Base-by-base conservation (phyloP, 2,113 vertebrate genomes). In the Strigops habroptila region DNA sequence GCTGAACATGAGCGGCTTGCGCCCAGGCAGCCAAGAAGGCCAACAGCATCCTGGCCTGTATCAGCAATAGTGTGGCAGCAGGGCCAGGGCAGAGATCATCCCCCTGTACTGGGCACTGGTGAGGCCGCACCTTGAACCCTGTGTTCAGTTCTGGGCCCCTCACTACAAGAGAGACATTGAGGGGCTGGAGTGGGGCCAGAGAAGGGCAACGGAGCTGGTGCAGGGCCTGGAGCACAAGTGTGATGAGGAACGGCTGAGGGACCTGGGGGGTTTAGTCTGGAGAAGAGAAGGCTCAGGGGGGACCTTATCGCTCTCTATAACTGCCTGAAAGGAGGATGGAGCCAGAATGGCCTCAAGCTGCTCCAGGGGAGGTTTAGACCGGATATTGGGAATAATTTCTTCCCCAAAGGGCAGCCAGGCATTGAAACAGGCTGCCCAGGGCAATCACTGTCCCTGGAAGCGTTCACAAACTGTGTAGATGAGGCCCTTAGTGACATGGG, bases 401-500 rank as follows among this genome's bases (percentile, higher is more conserved):
- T 57, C 55, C 55, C 19, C 55, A 57, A 9, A 22, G 55, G 19
- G 55, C 19, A 57, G 55, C 22, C 19, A 33, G 55, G 55, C 55
- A n/a, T 2, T 57, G 19, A 19, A 33, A n/a, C 55, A 57, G 55
- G 55, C 55, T n/a, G 31, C 55, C 12, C 31, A 57, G 55, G 33
- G 33, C 31, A n/a, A 2, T 57, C 31, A n/a, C 55, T 2, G 0
- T 22, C 33, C 55, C 31, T 57, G 55, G 55, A n/a, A 57, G 55
- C 4, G 55, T 6, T 6, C 33, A 14, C 55, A 33, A 24, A 57
- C 5, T 8, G 2, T 2, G 13, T 33, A 22, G 55, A 57, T 0
- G 3, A 57, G 55, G 21, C 55, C 53, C 13, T n/a, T 31, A 23
- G 13, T 57, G 55, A 1, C 55, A 23, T 14, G 14, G 57, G 14